A percentile compares a stretch with the other conserved stretches of the same genome.
These are phyloP conservation scores for Harmothoe impar DNA, from an alignment of 2,888 invertebrate species.

Conservation along the genomic window DNA sequence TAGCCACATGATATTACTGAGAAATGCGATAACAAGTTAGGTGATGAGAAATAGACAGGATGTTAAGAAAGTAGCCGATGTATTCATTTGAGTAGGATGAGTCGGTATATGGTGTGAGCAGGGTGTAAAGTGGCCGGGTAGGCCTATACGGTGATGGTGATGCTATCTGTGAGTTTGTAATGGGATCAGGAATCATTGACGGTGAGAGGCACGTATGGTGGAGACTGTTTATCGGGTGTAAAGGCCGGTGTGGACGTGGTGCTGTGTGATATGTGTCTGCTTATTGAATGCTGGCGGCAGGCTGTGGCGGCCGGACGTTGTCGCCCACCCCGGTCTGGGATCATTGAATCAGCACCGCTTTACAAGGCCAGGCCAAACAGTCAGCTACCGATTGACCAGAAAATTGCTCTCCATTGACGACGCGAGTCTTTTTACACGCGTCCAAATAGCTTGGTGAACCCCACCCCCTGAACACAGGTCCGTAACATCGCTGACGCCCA, in stretches of 20 bases:
- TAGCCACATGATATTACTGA: no score
- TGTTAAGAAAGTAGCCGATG: no score
- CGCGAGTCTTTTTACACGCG: not conserved
- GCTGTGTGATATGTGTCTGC: not conserved
- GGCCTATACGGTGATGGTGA: no score
- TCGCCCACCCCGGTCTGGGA: not conserved
- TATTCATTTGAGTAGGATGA: no score
- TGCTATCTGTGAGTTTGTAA: no score
- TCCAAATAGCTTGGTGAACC: not conserved
- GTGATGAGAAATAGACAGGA: no score
- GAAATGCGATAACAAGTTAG: no score
- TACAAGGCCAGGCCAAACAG: slow-evolving; percentile 24
- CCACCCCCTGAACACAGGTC: not conserved
- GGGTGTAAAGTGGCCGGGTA: no score
- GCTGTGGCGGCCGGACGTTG: slow-evolving; percentile 6
- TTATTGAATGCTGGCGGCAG: slow-evolving; percentile 31
- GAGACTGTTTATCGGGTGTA: not conserved
- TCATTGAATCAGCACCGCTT: slow-evolving; percentile 37
- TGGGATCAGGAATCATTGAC: not conserved
- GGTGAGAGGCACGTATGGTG: not conserved
- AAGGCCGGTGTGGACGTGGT: not conserved
- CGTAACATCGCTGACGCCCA: not conserved
- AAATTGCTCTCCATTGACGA: slow-evolving; percentile 35
- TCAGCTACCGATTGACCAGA: slow-evolving; percentile 22
- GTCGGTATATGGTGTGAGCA: no score